Base-by-base conservation (phyloP, 2,113 vertebrate species). In the Sprattus sprattus region DNA sequence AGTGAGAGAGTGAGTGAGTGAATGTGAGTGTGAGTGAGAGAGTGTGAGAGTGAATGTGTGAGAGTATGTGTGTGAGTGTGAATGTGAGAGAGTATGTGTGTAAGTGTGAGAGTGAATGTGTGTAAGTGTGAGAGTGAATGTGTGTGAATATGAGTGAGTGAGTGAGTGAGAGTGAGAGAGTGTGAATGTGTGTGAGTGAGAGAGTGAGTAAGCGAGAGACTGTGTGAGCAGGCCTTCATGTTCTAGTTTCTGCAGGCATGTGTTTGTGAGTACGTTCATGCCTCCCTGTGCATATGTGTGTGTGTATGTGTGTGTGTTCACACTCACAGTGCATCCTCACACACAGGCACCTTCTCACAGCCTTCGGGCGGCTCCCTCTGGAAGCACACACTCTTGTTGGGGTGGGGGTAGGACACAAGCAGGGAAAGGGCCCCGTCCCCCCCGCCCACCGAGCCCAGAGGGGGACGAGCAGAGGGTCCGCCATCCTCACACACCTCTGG, bases 331-430 rank as follows among this genome's bases (percentile, higher is more conserved):
- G 93, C 91, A 89, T 98, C 97, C 85, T 97, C 97, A 71, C 95
- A 97, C 85, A 96, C 96, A 25, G 90, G 89, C 85, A 98, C 94
- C 90, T 94, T 96, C 88, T 98, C 97, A 0, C 97, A 98, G 25
- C 97, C 97, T 89, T 98, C 97, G 0, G 97, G 97, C 45, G 97
- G 97, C 85, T 97, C 97, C 87, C 97, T 96, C 89, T 97, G 96
- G 87, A 98, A 98, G 90, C 96, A 89, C 83, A 93, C 97, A 81
- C 96, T 97, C 89, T 97, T 97, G 93, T 98, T 98, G 84, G 96
- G 97, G 1, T 95, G 95, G 45, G 97, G 97, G 75, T 97, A 98
- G 25, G 95, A 92, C 0, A 96, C 95, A 67, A 95, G 90, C 22
- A 94, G 2, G 28, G 28, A 11, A 11, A 78, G 13, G 32, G 71